Conservation (phyloP, 2,113 vertebrate genomes). For the Petroica traversi region DNA sequence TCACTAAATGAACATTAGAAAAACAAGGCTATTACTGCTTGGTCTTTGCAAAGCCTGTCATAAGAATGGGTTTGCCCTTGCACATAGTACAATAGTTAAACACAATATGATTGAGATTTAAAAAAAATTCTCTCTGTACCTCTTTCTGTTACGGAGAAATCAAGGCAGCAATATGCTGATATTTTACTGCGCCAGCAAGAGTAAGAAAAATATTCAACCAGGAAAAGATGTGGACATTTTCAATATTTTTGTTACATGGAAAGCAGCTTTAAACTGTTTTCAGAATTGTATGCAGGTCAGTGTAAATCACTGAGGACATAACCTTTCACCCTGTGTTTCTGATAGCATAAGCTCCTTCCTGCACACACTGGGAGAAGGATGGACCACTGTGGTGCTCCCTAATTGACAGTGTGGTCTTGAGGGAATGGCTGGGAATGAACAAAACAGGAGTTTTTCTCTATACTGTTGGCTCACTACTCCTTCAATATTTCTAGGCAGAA, state of each 20-base stretch:
- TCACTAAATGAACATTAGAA: background rate
- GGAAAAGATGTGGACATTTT: background rate
- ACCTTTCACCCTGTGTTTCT: background rate
- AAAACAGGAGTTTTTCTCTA: background rate
- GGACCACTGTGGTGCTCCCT: background rate
- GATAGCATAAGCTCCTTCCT: background rate
- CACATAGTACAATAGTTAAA: background rate
- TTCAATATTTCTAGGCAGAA: background rate
- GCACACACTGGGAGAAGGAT: background rate
- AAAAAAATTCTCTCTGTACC: background rate
- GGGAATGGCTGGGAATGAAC: background rate
- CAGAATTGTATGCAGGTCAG: background rate
- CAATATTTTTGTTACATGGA: background rate
- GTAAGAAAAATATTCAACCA: background rate
- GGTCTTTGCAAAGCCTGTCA: background rate
- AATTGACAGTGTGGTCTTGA: background rate
- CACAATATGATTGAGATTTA: background rate
- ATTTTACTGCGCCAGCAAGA: background rate
- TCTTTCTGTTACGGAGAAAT: background rate
- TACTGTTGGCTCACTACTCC: background rate
- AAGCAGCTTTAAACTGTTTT: background rate
- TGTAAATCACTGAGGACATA: background rate
- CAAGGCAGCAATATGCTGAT: background rate
- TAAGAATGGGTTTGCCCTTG: background rate
- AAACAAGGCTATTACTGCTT: background rate